Evolutionary conservation across 1,140 invertebrate species (phyloP).

Genomic region (Daktulosphaira vitifoliae): DNA sequence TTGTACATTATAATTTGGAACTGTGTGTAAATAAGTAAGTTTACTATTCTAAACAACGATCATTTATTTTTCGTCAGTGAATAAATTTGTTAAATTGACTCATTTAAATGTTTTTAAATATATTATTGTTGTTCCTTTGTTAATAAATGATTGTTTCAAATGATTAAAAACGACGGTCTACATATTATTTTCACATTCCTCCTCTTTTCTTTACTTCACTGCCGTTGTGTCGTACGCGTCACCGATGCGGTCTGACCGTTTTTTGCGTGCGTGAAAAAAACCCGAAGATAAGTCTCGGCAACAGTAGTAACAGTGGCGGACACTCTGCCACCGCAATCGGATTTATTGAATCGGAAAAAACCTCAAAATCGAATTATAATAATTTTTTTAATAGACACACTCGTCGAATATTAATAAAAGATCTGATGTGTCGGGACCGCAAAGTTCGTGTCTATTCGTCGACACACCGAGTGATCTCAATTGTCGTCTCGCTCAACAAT

Average conservation of each 20-base stretch:
- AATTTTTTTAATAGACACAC: too few species aligned
- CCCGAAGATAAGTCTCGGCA: too few species aligned
- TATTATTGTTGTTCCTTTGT: constrained; percentile 33
- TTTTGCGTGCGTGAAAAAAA: not conserved
- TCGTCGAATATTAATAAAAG: not conserved
- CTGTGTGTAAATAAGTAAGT: constrained; percentile 22
- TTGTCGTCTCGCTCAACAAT: too few species aligned
- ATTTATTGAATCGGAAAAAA: constrained; percentile 24
- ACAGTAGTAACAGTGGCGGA: too few species aligned
- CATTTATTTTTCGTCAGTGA: constrained; percentile 31
- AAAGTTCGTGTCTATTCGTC: too few species aligned
- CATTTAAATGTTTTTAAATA: constrained; percentile 29
- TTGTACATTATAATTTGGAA: constrained; percentile 28
- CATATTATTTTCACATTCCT: too few species aligned
- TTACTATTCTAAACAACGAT: constrained; percentile 30
- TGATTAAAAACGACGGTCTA: constrained; percentile 8
- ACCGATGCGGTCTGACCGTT: not conserved
- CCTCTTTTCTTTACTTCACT: too few species aligned
- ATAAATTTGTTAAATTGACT: constrained; percentile 32
- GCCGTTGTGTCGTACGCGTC: not conserved
- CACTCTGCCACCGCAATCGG: not conserved
- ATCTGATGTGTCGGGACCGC: too few species aligned
- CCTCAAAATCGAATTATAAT: constrained; percentile 25
- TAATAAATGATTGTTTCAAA: constrained; percentile 31
- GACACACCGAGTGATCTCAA: too few species aligned